A percentile compares a stretch with the other conserved stretches of the same genome.
Conservation (phyloP, 2,113 vertebrate species). For the Abramis brama region DNA sequence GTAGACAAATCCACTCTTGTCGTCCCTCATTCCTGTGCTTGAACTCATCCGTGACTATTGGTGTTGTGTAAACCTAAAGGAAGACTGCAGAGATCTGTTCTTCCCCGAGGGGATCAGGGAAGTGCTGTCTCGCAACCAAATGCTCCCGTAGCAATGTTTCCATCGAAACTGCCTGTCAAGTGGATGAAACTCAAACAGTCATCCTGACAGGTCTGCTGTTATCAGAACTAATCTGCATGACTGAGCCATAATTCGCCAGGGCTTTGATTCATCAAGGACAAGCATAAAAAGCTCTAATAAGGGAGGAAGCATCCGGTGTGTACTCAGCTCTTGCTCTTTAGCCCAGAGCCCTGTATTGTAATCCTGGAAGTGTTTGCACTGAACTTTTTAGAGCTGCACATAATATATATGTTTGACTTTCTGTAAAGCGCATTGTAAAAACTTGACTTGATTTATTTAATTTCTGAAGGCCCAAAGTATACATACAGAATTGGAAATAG, state of each 20-base stretch:
- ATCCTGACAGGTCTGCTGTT: neutral
- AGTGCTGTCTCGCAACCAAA: constrained; percentile 22
- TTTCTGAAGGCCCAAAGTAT: too few species aligned
- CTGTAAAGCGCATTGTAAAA: too few species aligned
- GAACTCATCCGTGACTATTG: constrained; percentile 15
- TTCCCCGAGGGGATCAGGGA: constrained; percentile 38
- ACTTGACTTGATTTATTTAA: too few species aligned
- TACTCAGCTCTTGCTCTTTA: neutral
- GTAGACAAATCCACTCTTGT: constrained; percentile 6
- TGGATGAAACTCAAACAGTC: constrained; percentile 45
- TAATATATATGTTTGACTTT: too few species aligned
- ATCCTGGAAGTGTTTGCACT: neutral
- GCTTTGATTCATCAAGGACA: constrained; percentile 19
- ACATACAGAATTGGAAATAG: too few species aligned
- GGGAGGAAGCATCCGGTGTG: constrained; percentile 3
- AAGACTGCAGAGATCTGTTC: constrained; percentile 29
- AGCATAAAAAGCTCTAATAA: neutral
- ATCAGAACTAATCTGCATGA: constrained; percentile 26
- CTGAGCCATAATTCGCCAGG: neutral
- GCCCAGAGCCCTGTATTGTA: neutral
- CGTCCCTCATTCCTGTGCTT: constrained; percentile 22
- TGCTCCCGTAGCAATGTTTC: constrained; percentile 24
- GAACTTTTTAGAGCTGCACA: neutral
- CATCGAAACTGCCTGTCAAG: constrained; percentile 25
- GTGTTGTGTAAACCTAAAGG: constrained; percentile 19